Percentiles rank a stretch among this genome's conserved stretches.
Evolutionary conservation across 2,797 vertebrate genomes (phyloP).

Genomic region (Coregonus sp.): DNA sequence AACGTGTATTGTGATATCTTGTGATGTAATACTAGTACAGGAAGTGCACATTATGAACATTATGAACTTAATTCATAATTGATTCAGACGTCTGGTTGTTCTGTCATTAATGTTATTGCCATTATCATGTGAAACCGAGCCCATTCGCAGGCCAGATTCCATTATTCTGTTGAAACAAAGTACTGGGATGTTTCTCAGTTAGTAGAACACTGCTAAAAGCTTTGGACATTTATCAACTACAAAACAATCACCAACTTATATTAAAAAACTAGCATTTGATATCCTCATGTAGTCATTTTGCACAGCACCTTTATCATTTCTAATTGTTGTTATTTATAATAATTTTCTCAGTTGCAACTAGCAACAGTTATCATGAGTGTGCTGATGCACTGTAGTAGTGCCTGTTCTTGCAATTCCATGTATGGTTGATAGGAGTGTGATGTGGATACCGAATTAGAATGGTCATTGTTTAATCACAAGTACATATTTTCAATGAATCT

Average conservation of each 20-base stretch:
- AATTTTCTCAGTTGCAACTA: constrained; percentile 3
- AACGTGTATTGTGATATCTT: neutral
- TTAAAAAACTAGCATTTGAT: neutral
- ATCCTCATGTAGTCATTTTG: neutral
- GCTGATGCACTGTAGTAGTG: neutral
- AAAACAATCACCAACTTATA: neutral
- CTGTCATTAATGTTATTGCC: neutral
- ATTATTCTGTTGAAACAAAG: neutral
- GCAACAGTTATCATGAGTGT: neutral
- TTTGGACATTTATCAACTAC: neutral
- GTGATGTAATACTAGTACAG: neutral
- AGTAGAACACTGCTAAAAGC: neutral
- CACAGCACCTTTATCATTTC: neutral
- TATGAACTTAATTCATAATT: neutral
- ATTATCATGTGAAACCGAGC: neutral
- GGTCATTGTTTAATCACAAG: neutral
- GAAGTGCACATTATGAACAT: too few species aligned
- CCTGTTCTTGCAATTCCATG: neutral
- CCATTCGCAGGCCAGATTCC: neutral
- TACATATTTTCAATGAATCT: constrained; percentile 4
- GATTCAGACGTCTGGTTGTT: neutral
- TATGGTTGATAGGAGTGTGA: neutral
- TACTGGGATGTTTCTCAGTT: neutral
- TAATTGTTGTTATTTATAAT: constrained; percentile 2
- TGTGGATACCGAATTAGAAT: neutral